These are phyloP conservation scores for Amphiprion percula DNA, from an alignment of 2,113 vertebrate genomes.

Conservation along the genomic window DNA sequence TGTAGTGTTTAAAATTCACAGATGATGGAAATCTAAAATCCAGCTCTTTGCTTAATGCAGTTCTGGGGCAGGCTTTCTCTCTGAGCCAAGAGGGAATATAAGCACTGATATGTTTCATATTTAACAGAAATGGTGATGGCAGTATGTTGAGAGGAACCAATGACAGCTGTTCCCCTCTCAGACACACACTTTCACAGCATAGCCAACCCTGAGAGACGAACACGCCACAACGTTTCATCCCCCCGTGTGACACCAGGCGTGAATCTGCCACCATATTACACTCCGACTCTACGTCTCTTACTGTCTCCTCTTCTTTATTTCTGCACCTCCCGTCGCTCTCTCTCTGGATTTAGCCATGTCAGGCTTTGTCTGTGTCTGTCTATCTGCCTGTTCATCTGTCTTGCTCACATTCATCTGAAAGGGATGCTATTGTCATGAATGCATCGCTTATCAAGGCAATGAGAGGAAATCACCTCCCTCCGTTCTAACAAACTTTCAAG, in stretches of 20 bases:
- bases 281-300: constrained; percentile 55
- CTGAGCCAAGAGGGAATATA: constrained; percentile 40
- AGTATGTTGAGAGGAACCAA: constrained; percentile 66
- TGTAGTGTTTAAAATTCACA: constrained; percentile 14
- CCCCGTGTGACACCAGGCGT: constrained; percentile 64
- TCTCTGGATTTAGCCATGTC: constrained; percentile 66
- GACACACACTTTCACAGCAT: constrained; percentile 56
- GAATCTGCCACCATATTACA: constrained; percentile 68
- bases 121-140: constrained; percentile 71
- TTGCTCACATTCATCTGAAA: constrained; percentile 50
- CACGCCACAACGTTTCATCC: constrained; percentile 53
- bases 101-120: constrained; percentile 66
- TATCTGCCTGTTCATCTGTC: constrained; percentile 67
- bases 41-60: constrained; percentile 34
- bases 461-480: constrained; percentile 48
- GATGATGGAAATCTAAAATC: constrained; percentile 2
- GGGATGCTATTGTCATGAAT: constrained; percentile 48
- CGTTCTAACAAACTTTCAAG: constrained; percentile 27
- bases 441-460: constrained; percentile 58
- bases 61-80: constrained; percentile 35
- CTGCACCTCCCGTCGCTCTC: constrained; percentile 50
- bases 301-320: constrained; percentile 63
- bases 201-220: constrained; percentile 65
- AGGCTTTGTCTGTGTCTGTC: constrained; percentile 69
- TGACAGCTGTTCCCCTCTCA: constrained; percentile 71